A percentile compares a stretch with the other conserved stretches of the same genome.
Evolutionary conservation across 1,140 invertebrate genomes (phyloP).

Genomic region (Sarcophaga peregrina): DNA sequence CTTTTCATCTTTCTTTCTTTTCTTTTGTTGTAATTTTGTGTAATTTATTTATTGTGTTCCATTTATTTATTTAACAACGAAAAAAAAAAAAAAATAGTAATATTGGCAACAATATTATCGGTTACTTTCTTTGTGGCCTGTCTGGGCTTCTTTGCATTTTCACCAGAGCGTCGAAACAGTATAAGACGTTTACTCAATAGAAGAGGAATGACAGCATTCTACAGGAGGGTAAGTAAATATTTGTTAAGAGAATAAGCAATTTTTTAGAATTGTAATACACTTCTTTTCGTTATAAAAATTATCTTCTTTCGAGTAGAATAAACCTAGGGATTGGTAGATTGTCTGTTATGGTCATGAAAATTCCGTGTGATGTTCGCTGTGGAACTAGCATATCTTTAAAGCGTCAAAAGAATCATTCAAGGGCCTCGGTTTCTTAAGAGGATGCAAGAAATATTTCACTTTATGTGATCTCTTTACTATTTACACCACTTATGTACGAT

Average conservation of each 20-base stretch:
- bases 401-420: no score
- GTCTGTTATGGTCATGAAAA: not conserved
- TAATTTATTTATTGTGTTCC: not conserved
- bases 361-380: no score
- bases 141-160: conserved; percentile 60
- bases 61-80: not conserved
- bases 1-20: no score
- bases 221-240: conserved; percentile 55
- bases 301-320: not conserved
- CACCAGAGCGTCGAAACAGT: conserved; percentile 58
- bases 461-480: no score
- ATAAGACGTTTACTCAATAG: conserved; percentile 58
- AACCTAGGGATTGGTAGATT: not conserved
- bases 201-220: conserved; percentile 56
- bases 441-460: no score
- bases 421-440: no score
- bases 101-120: conserved; percentile 58
- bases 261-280: not conserved
- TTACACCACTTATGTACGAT: no score
- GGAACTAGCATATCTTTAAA: no score
- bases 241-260: not conserved
- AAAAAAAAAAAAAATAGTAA: conserved; percentile 49
- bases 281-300: not conserved
- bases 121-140: conserved; percentile 60
- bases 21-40: not conserved